Evolutionary conservation across 2,113 vertebrate species (phyloP).

Genomic region (Anarrhichthys ocellatus): DNA sequence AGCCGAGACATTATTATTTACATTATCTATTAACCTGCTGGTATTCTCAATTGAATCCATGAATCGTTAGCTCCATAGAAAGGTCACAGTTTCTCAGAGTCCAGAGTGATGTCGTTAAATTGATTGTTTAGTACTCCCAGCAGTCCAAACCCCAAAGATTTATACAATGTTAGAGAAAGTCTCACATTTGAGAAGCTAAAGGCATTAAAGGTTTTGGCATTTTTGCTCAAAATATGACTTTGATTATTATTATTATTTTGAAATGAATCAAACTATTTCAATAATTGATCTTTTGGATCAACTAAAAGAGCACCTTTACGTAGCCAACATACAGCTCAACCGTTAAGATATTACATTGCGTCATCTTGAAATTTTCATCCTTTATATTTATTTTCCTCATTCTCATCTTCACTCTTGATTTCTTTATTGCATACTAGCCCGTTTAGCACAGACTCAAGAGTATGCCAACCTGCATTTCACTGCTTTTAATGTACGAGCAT

Average conservation of each 20-base stretch:
- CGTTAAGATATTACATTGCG: background rate
- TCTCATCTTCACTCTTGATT: background rate
- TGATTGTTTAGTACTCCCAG: background rate
- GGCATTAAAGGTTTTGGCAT: background rate
- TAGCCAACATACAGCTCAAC: background rate
- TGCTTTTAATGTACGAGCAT: background rate
- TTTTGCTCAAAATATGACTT: background rate
- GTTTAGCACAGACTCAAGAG: background rate
- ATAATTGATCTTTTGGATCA: background rate
- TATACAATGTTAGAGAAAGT: background rate
- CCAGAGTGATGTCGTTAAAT: background rate
- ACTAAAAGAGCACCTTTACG: background rate
- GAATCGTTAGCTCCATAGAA: background rate
- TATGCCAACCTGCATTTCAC: background rate
- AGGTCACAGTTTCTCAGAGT: background rate
- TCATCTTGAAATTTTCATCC: background rate
- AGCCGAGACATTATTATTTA: background rate
- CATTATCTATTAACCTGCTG: background rate
- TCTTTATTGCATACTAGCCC: background rate
- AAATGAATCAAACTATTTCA: background rate
- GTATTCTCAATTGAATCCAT: background rate
- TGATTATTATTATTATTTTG: no score
- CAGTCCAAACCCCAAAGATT: background rate
- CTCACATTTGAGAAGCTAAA: background rate
- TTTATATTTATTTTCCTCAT: background rate